phyloP scores from a whole-genome alignment of 2,888 invertebrate species.

The Callimorpha dominula region DNA sequence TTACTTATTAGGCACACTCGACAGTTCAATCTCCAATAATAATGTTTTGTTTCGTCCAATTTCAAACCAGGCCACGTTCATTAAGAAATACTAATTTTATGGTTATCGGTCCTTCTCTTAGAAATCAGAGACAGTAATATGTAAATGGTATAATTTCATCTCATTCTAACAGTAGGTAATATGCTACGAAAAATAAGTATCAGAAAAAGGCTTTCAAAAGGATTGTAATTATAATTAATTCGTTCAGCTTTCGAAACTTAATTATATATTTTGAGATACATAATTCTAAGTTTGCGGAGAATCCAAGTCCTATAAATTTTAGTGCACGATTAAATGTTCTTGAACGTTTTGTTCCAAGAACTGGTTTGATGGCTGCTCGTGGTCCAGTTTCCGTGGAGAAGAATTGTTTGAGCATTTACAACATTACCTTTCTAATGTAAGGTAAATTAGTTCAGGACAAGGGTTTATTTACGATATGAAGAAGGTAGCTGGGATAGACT shows the following conservation, averaged over 20 bases:
- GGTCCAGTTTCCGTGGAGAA: conserved; percentile 7
- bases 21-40: too few species aligned
- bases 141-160: background rate
- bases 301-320: conserved; percentile 30
- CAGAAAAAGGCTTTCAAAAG: conserved; percentile 19
- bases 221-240: conserved; percentile 53
- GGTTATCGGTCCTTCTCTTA: background rate
- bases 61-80: background rate
- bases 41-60: background rate
- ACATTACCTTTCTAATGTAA: background rate
- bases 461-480: background rate
- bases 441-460: background rate
- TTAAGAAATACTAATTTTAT: background rate
- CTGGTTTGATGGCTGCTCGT: conserved; percentile 14
- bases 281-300: conserved; percentile 16
- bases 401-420: background rate
- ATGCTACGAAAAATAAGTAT: background rate
- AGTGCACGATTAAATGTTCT: conserved; percentile 31
- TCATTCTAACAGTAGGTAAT: background rate
- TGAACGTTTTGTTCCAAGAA: conserved; percentile 24
- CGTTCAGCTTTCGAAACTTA: conserved; percentile 44
- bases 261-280: conserved; percentile 46
- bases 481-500: too few species aligned
- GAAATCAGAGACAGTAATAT: background rate
- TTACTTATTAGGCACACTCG: too few species aligned